Base-by-base conservation (phyloP, 2,888 invertebrate species). In the Rhodophaea formosa region DNA sequence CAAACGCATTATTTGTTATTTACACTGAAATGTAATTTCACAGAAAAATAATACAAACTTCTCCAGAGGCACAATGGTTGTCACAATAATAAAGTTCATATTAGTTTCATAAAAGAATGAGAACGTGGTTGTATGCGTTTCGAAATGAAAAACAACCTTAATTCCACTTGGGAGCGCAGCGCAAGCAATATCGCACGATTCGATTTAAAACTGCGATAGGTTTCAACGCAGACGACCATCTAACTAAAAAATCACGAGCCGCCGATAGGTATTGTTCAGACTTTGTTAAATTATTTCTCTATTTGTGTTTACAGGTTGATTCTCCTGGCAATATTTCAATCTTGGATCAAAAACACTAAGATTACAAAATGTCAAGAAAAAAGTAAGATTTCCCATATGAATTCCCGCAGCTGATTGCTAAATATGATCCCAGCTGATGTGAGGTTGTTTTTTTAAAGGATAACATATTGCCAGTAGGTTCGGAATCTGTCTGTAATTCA, bases 121-220 rank as follows among this genome's bases (percentile, higher is more conserved):
- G 63, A 64, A 66, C 65, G 69, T 62, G 60, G 65, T 63, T 62
- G 61, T 69, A 69, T 72, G 71, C 69, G 71, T 79, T 79, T 75
- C 70, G 72, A 82, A 82, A 84, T 81, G 79, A 84, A 84, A 86
- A 82, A 79, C 77, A 76, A 79, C 74, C 68, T 67, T 64, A 61
- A 69, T 72, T 59, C 67, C 87, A 72, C 84, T 70, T 67, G 87
- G 86, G 86, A 84, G 66, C 43, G 59, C 58, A 68, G 66, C 60
- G 71, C 70, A 68, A 74, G 78, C 84, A 79, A 86, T 83, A 85
- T 83, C 77, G 82, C 77, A 67, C 62, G 67, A 84, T 80, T 88
- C 83, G 84, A 89, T 88, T 88, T 86, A 84, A 81, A 85, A 84
- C 81, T 80, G 69, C 74, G 74, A 76, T 71, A 68, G 67, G 67